Conservation (phyloP, 2,888 invertebrate species). For the Ashinkailepas kermadecensis region DNA sequence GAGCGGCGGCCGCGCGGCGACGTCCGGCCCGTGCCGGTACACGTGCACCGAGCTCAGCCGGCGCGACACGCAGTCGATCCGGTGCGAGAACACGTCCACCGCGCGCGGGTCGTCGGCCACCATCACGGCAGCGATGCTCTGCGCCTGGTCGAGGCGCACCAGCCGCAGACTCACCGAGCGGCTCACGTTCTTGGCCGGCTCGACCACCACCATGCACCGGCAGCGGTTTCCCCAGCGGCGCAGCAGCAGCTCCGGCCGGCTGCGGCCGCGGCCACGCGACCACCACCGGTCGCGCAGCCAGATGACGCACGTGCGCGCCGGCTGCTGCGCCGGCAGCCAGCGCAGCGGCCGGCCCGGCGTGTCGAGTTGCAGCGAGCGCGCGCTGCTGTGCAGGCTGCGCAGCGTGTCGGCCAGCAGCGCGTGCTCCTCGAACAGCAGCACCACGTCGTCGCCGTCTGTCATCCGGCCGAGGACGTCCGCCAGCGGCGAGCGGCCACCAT, state of each 20-base stretch:
- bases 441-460: not conserved
- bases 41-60: not conserved
- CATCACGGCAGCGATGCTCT: not conserved
- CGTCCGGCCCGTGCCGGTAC: not conserved
- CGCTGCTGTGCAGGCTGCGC: not conserved
- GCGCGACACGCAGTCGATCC: not conserved
- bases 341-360: slow-evolving; percentile 7
- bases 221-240: slow-evolving; percentile 11
- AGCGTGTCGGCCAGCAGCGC: not conserved
- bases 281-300: slow-evolving; percentile 12
- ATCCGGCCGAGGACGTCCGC: not conserved
- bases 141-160: not conserved
- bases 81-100: not conserved
- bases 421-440: not conserved
- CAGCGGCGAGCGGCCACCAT: not conserved
- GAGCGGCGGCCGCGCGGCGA: not conserved
- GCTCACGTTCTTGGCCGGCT: slow-evolving; percentile 15
- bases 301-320: not conserved
- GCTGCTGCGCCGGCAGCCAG: slow-evolving; percentile 9
- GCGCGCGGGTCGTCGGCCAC: not conserved
- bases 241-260: not conserved
- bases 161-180: not conserved
- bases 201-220: slow-evolving; percentile 11
- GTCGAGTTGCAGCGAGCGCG: slow-evolving; percentile 13
- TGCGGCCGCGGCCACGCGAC: not conserved